A percentile compares a stretch with the other conserved stretches of the same genome.
Conservation (phyloP, 1,140 invertebrate genomes). For the Goniozus legneri region DNA sequence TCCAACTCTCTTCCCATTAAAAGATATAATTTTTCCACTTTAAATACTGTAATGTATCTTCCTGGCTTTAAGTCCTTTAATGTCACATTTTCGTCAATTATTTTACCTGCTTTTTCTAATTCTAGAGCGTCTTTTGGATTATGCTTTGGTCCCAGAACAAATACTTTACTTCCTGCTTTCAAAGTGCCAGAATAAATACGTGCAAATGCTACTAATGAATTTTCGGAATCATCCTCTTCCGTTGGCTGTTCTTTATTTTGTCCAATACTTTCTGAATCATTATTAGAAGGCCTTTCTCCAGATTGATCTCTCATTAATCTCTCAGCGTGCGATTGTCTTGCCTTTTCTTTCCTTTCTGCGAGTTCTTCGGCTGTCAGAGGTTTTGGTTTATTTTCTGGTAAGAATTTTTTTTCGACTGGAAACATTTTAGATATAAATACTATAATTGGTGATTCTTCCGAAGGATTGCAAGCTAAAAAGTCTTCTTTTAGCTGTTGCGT, state of each 20-base stretch:
- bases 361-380: constrained; percentile 75
- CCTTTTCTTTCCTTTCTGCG: constrained; percentile 65
- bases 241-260: constrained; percentile 6
- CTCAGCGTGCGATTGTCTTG: constrained; percentile 63
- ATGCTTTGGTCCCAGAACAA: constrained; percentile 88
- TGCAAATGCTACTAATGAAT: constrained; percentile 88
- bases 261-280: constrained; percentile 19
- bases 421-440: constrained; percentile 96
- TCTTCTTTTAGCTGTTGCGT: constrained; percentile 72
- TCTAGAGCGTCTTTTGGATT: constrained; percentile 65
- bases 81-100: constrained; percentile 56
- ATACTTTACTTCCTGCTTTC: constrained; percentile 72
- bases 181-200: constrained; percentile 89
- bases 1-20: constrained; percentile 93
- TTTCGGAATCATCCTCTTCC: constrained; percentile 53
- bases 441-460: constrained; percentile 70
- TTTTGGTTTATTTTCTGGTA: constrained; percentile 73
- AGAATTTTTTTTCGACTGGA: constrained; percentile 65
- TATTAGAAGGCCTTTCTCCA: constrained; percentile 29
- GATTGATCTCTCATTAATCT: constrained; percentile 26
- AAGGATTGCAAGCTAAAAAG: constrained; percentile 71
- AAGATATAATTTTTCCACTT: constrained; percentile 75
- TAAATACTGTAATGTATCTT: constrained; percentile 61
- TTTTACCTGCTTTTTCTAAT: constrained; percentile 36
- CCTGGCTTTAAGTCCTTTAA: constrained; percentile 67